A percentile compares a stretch with the other conserved stretches of the same genome.
Conservation (phyloP, 2,797 vertebrate species). For the Sus cebifrons region DNA sequence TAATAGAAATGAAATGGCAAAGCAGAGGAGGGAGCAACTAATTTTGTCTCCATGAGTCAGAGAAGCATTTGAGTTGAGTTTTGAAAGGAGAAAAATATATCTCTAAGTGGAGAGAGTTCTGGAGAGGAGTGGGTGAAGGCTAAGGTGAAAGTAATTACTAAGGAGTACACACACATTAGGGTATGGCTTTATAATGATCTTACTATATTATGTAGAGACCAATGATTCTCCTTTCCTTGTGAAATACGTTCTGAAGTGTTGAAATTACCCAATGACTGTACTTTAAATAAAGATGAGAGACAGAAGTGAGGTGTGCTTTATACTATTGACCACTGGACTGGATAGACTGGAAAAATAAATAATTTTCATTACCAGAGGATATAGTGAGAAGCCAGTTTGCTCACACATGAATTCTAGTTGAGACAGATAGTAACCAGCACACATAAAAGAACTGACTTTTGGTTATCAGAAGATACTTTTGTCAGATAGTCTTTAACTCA, state of each 20-base stretch:
- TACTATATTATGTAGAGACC: not conserved
- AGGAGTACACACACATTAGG: not conserved
- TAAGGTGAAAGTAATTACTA: not conserved
- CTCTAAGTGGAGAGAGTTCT: not conserved
- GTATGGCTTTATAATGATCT: not conserved
- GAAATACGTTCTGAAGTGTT: slow-evolving; percentile 8
- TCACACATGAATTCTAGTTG: not conserved
- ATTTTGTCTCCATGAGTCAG: not conserved
- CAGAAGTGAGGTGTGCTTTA: not conserved
- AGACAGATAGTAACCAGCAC: not conserved
- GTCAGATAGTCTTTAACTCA: not conserved
- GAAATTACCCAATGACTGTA: not conserved
- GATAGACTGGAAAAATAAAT: not conserved
- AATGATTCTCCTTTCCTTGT: not conserved
- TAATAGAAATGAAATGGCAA: slow-evolving; percentile 8
- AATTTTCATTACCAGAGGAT: not conserved
- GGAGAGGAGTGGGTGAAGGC: not conserved
- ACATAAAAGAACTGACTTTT: not conserved
- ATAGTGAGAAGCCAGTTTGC: not conserved
- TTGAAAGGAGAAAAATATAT: not conserved
- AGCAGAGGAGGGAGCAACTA: not conserved
- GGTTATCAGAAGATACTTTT: not conserved
- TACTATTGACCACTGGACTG: not conserved
- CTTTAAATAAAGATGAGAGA: not conserved
- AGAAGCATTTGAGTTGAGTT: not conserved